Conservation (phyloP, 2,888 invertebrate species). For the Thymelicus acteon region DNA sequence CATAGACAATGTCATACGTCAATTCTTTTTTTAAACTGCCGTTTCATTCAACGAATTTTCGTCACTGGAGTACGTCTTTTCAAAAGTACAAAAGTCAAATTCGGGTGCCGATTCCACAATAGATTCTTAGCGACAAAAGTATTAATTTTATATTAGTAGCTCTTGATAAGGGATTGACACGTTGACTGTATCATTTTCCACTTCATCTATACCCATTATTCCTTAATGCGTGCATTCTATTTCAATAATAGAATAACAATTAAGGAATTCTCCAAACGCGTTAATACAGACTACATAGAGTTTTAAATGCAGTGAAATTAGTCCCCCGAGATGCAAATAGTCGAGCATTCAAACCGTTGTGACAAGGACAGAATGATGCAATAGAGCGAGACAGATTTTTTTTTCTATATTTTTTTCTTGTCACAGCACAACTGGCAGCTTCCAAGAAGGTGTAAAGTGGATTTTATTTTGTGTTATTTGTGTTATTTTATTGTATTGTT, state of each 20-base stretch:
- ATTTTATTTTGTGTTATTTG: conserved; percentile 75
- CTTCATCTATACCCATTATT: conserved; percentile 76
- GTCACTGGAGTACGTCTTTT: conserved; percentile 6
- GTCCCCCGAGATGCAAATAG: conserved; percentile 30
- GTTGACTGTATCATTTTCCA: conserved; percentile 79
- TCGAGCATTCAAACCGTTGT: conserved; percentile 32
- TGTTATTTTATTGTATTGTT: conserved; percentile 85
- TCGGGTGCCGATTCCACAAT: conserved; percentile 54
- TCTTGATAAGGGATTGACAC: conserved; percentile 81
- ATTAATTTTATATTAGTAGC: conserved; percentile 80
- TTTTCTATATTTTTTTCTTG: conserved; percentile 61
- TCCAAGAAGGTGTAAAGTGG: conserved; percentile 85
- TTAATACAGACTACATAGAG: conserved; percentile 39
- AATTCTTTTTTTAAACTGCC: background rate
- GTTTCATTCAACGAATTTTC: background rate
- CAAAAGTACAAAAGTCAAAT: conserved; percentile 49
- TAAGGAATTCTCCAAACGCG: conserved; percentile 6
- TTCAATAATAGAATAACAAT: conserved; percentile 38
- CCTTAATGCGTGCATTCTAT: conserved; percentile 52
- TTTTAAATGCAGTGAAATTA: conserved; percentile 43
- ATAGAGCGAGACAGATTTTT: conserved; percentile 54
- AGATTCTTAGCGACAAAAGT: conserved; percentile 54
- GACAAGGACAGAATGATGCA: conserved; percentile 58
- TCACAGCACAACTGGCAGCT: conserved; percentile 71
- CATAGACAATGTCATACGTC: conserved; percentile 6